A percentile compares a stretch with the other conserved stretches of the same genome.
These are phyloP conservation scores for Seira ritae DNA, from an alignment of 2,888 invertebrate species.

Conservation along the genomic window DNA sequence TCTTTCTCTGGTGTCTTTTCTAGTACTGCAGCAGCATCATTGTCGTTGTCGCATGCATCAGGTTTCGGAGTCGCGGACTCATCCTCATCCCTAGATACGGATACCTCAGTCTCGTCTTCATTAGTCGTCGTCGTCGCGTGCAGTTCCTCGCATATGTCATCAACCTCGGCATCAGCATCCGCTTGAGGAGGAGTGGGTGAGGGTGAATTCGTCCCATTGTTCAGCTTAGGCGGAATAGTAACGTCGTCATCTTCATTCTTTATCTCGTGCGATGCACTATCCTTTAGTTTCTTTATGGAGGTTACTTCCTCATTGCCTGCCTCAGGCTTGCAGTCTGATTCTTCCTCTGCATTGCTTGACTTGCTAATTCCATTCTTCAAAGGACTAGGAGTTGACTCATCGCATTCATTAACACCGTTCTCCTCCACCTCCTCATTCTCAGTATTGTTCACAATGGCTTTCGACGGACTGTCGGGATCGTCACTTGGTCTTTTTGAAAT, in stretches of 20 bases:
- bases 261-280: neutral
- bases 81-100: conserved; percentile 55
- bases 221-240: conserved; percentile 45
- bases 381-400: conserved; percentile 53
- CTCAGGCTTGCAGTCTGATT: no score
- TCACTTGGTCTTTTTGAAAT: conserved; percentile 68
- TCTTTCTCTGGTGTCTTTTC: conserved; percentile 45
- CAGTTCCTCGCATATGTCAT: no score
- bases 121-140: conserved; percentile 19
- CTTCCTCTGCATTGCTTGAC: conserved; percentile 67
- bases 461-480: conserved; percentile 46
- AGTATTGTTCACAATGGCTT: no score
- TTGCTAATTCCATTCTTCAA: conserved; percentile 71
- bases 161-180: conserved; percentile 58
- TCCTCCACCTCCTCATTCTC: conserved; percentile 43
- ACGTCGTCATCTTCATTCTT: conserved; percentile 32
- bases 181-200: conserved; percentile 63
- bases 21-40: neutral
- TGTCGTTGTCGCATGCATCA: conserved; percentile 22
- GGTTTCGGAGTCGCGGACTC: conserved; percentile 24
- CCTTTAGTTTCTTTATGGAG: neutral
- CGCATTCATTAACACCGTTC: no score
- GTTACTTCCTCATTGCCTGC: neutral
- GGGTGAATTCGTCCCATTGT: conserved; percentile 61
- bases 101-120: conserved; percentile 63